Base-by-base conservation (phyloP, 2,113 vertebrate species). In the Typhlomys cinereus region DNA sequence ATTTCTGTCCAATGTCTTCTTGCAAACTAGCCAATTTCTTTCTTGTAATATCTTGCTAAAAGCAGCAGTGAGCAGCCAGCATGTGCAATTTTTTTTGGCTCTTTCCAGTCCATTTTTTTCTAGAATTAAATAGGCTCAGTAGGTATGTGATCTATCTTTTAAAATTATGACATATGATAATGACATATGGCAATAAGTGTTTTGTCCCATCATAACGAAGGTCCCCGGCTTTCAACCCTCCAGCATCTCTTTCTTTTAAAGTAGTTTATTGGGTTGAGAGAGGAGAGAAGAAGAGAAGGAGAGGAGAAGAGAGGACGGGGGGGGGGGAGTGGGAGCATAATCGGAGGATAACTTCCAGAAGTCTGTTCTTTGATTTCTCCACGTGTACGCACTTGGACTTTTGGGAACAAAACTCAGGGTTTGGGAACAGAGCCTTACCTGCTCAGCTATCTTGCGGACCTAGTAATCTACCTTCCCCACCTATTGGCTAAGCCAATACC, bases 31-130 rank as follows among this genome's bases (percentile, higher is more conserved):
- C 59, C 78, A 78, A 9, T 74, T 69, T 92, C 88, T 82, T 75
- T 76, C 69, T 81, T 92, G 50, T 44, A 74, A 54, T 41, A 66
- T 46, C 84, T 86, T 90, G 39, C 66, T 44, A 67, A 93, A 92
- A 74, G 74, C 67, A 88, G 61, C 57, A 79, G 7, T 18, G 25
- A 50, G 39, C 27, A 62, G 85, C 54, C 76, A 89, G 67, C 67
- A 50, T 13, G 59, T 59, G 27, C 44, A 82, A 75, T 25, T 50
- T 8, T 27, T 76, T 82, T 67, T 36, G n/a, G 64, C 74, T 93
- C 69, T 66, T 95, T 86, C 46, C 62, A 85, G 25, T 10, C n/a
- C 61, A 29, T 50, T 81, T 85, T 81, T 85, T 88, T 82, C 69
- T 88, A 61, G 67, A 85, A 85, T 88, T 73, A 46, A 9, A 62